Base-by-base conservation (phyloP, 2,888 invertebrate genomes). In the Disparrhopalites patrizii region DNA sequence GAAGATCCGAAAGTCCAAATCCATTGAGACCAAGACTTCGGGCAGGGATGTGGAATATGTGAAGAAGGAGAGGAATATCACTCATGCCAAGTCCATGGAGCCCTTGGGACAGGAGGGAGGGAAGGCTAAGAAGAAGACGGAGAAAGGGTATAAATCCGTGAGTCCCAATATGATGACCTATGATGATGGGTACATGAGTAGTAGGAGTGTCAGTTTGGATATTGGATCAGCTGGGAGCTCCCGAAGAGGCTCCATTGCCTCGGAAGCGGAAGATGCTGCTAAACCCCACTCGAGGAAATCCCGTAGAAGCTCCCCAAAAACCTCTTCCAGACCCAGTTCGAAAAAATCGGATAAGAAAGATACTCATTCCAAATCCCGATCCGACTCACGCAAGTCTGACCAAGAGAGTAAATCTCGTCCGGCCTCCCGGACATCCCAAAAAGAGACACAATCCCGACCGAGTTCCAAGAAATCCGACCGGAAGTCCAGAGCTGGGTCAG, bases 141-240 rank as follows among this genome's bases (percentile, higher is more conserved):
- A 47, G 15, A 60, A 60, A 31, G 60, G 60, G 3, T 30, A 27
- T 18, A 60, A 60, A 18, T 64, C 64, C 7, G 56, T 56, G 15
- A 64, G 64, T 25, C 64, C 64, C 1, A 64, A 20, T 50, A 33
- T 60, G 47, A 28, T 60, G 30, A 60, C 25, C 27, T 43, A 31
- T 18, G 60, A 60, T 27, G 60, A 60, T 18, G 60, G 60, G 2
- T 60, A 60, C 33, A 23, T 40, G 25, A 56, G 56, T 25, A 64
- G 64, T 33, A 55, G 64, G 18, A 64, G 64, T 50, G 64, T 64
- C 0, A 64, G 64, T 43, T 25, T 64, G 18, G 64, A 64, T 18
- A 43, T 64, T 18, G 64, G 56, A 3, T 60, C 60, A 25, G 43
- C 38, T 23, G 60, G 40, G 18, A 60, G 60, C 28, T 60, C 60